These are phyloP conservation scores for Rafetus swinhoei DNA, from an alignment of 2,113 vertebrate species.

Conservation along the genomic window DNA sequence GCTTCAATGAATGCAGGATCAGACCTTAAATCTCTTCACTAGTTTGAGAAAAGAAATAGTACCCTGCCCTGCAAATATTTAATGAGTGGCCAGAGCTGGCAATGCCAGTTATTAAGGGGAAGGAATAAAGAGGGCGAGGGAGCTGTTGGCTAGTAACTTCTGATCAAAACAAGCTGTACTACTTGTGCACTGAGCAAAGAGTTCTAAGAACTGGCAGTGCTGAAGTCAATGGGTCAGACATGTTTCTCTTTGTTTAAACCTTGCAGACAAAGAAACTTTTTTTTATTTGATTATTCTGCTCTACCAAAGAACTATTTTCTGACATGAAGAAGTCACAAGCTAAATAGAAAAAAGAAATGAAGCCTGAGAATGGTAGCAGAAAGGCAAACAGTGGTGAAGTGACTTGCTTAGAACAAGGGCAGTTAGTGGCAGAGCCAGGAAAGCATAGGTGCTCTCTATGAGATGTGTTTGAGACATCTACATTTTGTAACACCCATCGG, in stretches of 20 bases:
- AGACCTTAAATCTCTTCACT: background rate
- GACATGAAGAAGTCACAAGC: background rate
- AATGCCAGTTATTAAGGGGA: background rate
- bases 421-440: background rate
- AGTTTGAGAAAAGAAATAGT: background rate
- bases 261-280: background rate
- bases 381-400: background rate
- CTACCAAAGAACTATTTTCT: background rate
- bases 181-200: accelerated
- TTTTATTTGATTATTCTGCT: background rate
- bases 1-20: background rate
- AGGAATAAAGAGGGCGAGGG: background rate
- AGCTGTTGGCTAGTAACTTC: background rate
- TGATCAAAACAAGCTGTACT: background rate
- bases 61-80: background rate
- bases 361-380: background rate
- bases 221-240: background rate
- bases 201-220: background rate
- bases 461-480: background rate
- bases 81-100: background rate
- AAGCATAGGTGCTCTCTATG: background rate
- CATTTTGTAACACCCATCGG: background rate
- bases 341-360: background rate
- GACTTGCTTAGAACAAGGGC: background rate
- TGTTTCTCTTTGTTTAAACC: background rate